Evolutionary conservation across 2,797 vertebrate species (phyloP), one percentile per base, ranked within the genome.

Genomic region (Dicrostonyx torquatus): DNA sequence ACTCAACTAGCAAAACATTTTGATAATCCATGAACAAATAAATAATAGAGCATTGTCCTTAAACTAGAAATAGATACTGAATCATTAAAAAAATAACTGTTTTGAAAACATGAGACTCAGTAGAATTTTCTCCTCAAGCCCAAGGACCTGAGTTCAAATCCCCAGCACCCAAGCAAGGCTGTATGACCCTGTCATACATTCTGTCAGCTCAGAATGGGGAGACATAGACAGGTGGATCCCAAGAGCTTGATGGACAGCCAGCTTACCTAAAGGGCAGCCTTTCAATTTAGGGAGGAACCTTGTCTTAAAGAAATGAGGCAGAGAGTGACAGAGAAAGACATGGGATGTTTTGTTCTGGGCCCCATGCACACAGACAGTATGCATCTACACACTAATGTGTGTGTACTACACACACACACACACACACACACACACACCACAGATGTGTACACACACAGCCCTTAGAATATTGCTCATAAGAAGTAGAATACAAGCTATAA

Each of bases 11-110:
- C n/a, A 18, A 95, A 92, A 29, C 9, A 58, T 53, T 43, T 2
- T 82, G 92, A 85, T 87, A 77, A 13, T 97, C 26, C 64, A 29
- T 66, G 70, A 90, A 70, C 75, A 87, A 96, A 37, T 62, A 96
- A 97, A 7, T 6, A 70, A 92, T 70, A 37, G 50, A 24, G 22
- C 91, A 64, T 14, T 45, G 40, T n/a, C 85, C 96, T 87, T 87
- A 89, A 8, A 22, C 45, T 85, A 60, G 84, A 96, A 70, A n/a
- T 95, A 43, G 15, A 7, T 40, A 89, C 76, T 55, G 89, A 92
- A 83, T 55, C 58, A 2, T 10, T 95, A 78, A 50, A 76, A 95
- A 96, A 89, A 62, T 17, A 84, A 48, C 2, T 87, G 68, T 55
- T 40, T 72, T 31, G 48, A 73, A 48, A 86, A 37, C 24, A 73